A percentile compares a stretch with the other conserved stretches of the same genome.
These are phyloP conservation scores for Columba guinea DNA, from an alignment of 2,797 vertebrate genomes.

Conservation along the genomic window DNA sequence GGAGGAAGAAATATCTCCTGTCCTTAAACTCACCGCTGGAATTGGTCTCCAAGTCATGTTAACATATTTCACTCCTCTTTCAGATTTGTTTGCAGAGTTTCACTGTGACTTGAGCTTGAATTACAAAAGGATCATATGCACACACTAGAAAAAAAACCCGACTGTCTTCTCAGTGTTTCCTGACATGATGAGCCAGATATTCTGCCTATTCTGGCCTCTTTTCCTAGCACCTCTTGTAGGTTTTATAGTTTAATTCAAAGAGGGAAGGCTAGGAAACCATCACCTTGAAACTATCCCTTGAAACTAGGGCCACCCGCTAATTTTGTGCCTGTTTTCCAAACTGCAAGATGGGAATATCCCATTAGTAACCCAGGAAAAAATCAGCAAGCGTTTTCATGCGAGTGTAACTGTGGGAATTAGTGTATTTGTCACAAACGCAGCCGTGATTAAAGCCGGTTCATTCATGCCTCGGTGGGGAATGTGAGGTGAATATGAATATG, in stretches of 20 bases:
- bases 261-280: background rate
- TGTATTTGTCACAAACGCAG: background rate
- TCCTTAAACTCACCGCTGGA: background rate
- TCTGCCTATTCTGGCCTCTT: background rate
- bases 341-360: background rate
- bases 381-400: background rate
- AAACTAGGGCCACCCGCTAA: too few relatives aligned
- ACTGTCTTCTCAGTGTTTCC: background rate
- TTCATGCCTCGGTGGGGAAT: background rate
- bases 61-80: background rate
- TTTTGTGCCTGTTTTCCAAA: background rate
- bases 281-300: background rate
- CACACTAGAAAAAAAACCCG: background rate
- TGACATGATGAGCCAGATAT: background rate
- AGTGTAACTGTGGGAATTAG: background rate
- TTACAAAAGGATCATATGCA: background rate
- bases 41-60: background rate
- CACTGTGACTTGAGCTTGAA: background rate
- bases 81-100: conserved; percentile 22
- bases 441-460: background rate
- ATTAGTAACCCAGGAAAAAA: background rate
- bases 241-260: background rate
- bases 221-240: background rate
- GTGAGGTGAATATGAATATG: background rate
- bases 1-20: background rate